Base-by-base conservation (phyloP, 2,113 vertebrate species). In the Catharus bicknelli region DNA sequence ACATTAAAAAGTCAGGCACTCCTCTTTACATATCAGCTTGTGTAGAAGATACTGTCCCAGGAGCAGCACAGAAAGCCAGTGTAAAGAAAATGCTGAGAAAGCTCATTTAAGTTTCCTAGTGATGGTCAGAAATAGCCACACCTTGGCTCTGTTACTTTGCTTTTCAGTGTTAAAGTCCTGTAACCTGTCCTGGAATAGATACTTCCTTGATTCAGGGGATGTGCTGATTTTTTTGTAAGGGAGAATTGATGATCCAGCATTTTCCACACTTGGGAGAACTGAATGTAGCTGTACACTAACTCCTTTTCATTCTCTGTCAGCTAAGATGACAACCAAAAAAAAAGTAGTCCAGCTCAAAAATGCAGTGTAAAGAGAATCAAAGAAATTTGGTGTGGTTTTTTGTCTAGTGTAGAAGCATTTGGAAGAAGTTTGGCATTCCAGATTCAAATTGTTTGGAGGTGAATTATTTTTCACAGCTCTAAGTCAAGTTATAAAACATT, bases 401-500 rank as follows among this genome's bases (percentile, higher is more conserved):
- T 27, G 40, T 18, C 51, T 20, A 2, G 11, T 25, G n/a, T 75
- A 48, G 16, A 83, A 83, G 38, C 29, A 43, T 83, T 85, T 72
- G 68, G 74, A 84, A 83, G n/a, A 93, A 92, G 36, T 42, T 62
- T 8, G 70, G 15, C 32, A 8, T 79, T 84, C 54, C 8, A 54
- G 12, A n/a, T 87, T 43, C 67, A 69, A 40, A 16, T 42, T 66
- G 9, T 45, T 86, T 61, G 55, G 66, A 67, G 34, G 76, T 86
- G 73, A 88, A 79, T 54, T 86, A 34, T 84, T 95, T 88, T 64
- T 75, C 64, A 67, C 34, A 50, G 54, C 62, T 79, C 58, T 51
- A 50, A 86, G 83, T 38, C 50, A 90, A 63, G 54, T 76, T 69
- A 83, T 80, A 64, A 91, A 92, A 53, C 63, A 75, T 90, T 83